These are phyloP conservation scores for Pycnomerus fuliginosus DNA, from an alignment of 2,888 invertebrate genomes.

Conservation along the genomic window DNA sequence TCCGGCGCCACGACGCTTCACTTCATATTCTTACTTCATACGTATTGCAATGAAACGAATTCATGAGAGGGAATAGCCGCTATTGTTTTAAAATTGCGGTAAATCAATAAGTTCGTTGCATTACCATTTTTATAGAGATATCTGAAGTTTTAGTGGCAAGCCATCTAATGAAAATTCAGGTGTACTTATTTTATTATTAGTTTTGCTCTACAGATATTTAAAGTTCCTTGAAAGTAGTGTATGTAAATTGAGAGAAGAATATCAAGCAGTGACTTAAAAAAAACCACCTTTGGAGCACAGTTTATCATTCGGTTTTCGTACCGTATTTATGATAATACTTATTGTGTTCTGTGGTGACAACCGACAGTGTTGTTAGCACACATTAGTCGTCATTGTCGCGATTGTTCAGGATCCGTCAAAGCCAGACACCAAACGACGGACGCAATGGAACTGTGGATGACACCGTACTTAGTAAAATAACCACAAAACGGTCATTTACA, in stretches of 20 bases:
- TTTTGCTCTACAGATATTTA: too few relatives aligned
- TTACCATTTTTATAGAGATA: too few relatives aligned
- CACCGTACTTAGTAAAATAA: constrained; percentile 52
- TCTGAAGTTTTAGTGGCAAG: too few relatives aligned
- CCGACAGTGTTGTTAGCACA: constrained; percentile 20
- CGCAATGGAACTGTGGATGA: constrained; percentile 48
- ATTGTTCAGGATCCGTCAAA: constrained; percentile 31
- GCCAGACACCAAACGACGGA: constrained; percentile 45
- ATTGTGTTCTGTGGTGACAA: constrained; percentile 23
- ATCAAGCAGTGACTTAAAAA: too few relatives aligned
- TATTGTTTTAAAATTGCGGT: too few relatives aligned
- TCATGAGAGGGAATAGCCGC: too few relatives aligned
- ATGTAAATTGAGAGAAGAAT: too few relatives aligned
- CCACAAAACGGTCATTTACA: constrained; percentile 51
- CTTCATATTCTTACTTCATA: constrained; percentile 5
- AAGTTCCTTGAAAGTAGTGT: too few relatives aligned
- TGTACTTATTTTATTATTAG: too few relatives aligned
- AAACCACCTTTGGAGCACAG: too few relatives aligned
- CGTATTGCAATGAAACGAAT: not conserved
- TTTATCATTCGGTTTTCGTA: constrained; percentile 17
- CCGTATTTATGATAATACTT: constrained; percentile 35
- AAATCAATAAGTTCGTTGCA: too few relatives aligned
- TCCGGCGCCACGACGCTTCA: constrained; percentile 19
- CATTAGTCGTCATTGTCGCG: constrained; percentile 20
- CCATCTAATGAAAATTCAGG: too few relatives aligned